A percentile compares a stretch with the other conserved stretches of the same genome.
Evolutionary conservation across 2,888 invertebrate species (phyloP).

Genomic region (Drosophila nr. medialis): DNA sequence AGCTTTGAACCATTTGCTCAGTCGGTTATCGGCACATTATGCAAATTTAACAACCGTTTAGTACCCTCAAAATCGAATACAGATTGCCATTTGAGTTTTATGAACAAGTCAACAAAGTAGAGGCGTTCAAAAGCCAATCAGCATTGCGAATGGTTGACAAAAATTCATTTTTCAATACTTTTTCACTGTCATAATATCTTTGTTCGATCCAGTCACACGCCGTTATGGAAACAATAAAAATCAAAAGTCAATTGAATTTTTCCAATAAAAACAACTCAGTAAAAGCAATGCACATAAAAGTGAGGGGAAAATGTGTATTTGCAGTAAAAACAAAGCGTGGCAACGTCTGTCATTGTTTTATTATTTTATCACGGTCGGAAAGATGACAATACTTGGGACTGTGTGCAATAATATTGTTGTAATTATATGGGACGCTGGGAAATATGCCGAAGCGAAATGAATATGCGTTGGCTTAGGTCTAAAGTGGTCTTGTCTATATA

Average conservation of each 20-base stretch:
- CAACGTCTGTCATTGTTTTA: slow-evolving; percentile 33
- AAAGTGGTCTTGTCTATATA: not conserved
- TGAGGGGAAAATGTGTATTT: slow-evolving; percentile 31
- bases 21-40: slow-evolving; percentile 44
- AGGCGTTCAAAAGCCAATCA: slow-evolving; percentile 62
- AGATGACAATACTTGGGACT: slow-evolving; percentile 21
- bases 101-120: slow-evolving; percentile 39
- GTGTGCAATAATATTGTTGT: slow-evolving; percentile 16
- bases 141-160: slow-evolving; percentile 51
- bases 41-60: slow-evolving; percentile 41
- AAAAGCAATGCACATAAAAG: slow-evolving; percentile 40
- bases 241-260: slow-evolving; percentile 47
- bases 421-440: slow-evolving; percentile 19
- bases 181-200: slow-evolving; percentile 54
- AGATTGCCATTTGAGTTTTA: slow-evolving; percentile 58
- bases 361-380: slow-evolving; percentile 42
- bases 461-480: not conserved
- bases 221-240: slow-evolving; percentile 59
- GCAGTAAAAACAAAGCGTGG: slow-evolving; percentile 38
- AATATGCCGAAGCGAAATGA: slow-evolving; percentile 1
- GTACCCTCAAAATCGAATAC: slow-evolving; percentile 17
- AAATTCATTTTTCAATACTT: slow-evolving; percentile 54
- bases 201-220: slow-evolving; percentile 29
- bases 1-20: slow-evolving; percentile 11
- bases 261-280: slow-evolving; percentile 46